These are phyloP conservation scores for Psylliodes chrysocephalus DNA, from an alignment of 2,888 invertebrate genomes.

Conservation along the genomic window DNA sequence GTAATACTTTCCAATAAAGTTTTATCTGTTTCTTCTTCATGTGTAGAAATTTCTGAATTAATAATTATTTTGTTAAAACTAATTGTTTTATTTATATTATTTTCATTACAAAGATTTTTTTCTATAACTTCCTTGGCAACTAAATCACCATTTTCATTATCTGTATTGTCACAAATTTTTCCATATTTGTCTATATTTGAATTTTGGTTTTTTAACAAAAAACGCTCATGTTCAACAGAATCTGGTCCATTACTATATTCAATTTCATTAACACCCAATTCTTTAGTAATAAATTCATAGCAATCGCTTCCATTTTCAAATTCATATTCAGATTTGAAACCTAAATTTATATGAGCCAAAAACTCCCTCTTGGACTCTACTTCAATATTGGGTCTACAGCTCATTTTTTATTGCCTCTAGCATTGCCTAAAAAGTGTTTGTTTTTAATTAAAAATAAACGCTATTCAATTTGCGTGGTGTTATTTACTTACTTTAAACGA, in stretches of 20 bases:
- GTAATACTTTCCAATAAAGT: background rate
- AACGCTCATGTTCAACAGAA: background rate
- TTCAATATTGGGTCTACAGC: background rate
- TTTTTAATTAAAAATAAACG: too few relatives aligned
- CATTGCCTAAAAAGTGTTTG: too few relatives aligned
- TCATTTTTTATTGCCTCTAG: background rate
- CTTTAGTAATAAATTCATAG: conserved; percentile 12
- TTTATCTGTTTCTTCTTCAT: background rate
- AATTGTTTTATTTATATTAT: too few relatives aligned
- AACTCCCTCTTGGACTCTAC: conserved; percentile 8
- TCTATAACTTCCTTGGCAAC: background rate
- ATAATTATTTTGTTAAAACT: too few relatives aligned
- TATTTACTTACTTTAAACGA: background rate
- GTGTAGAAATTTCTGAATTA: background rate
- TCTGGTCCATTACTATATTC: background rate
- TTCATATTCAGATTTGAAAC: conserved; percentile 15
- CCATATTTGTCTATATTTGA: too few relatives aligned
- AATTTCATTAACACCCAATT: conserved; percentile 9
- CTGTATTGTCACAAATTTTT: too few relatives aligned
- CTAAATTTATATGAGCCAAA: conserved; percentile 9
- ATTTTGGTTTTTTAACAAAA: background rate
- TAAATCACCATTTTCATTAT: background rate
- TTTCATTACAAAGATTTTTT: background rate
- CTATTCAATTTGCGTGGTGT: background rate
- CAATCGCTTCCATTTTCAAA: conserved; percentile 10